Conservation (phyloP, 2,113 vertebrate genomes). For the Solenodon paradoxus region DNA sequence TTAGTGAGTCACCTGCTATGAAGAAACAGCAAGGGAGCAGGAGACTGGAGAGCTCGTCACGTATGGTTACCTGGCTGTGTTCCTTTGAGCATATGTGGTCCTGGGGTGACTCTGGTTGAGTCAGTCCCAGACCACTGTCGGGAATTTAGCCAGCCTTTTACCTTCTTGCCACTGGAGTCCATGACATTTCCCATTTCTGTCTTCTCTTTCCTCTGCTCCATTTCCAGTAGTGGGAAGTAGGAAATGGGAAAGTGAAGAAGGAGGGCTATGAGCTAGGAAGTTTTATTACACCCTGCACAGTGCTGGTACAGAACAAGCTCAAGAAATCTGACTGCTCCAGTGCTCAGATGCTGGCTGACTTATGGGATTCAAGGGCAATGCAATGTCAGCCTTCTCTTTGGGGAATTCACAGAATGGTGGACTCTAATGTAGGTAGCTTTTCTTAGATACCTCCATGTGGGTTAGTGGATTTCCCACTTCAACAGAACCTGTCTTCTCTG, state of each 20-base stretch:
- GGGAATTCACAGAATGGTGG: background rate
- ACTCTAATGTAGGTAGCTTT: background rate
- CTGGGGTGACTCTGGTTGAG: background rate
- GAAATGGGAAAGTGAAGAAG: background rate
- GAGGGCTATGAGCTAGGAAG: background rate
- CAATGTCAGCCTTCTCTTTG: fast-evolving
- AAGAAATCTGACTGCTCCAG: background rate
- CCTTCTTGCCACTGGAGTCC: background rate
- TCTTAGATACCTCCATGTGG: background rate
- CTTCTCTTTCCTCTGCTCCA: background rate
- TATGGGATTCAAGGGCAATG: background rate
- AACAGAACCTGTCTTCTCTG: background rate
- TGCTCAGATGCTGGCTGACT: background rate
- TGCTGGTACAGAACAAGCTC: background rate
- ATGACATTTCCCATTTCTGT: background rate
- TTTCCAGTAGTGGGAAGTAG: background rate
- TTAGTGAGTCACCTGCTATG: background rate
- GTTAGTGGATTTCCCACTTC: background rate
- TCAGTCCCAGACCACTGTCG: background rate
- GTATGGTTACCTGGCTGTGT: background rate
- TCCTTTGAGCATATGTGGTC: background rate
- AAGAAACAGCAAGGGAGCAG: background rate
- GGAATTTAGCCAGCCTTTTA: background rate
- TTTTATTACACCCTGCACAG: too few relatives aligned
- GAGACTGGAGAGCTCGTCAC: background rate